phyloP scores from a whole-genome alignment of 53 echinoderm and acorn worm genomes.

The Patiria pectinifera region DNA sequence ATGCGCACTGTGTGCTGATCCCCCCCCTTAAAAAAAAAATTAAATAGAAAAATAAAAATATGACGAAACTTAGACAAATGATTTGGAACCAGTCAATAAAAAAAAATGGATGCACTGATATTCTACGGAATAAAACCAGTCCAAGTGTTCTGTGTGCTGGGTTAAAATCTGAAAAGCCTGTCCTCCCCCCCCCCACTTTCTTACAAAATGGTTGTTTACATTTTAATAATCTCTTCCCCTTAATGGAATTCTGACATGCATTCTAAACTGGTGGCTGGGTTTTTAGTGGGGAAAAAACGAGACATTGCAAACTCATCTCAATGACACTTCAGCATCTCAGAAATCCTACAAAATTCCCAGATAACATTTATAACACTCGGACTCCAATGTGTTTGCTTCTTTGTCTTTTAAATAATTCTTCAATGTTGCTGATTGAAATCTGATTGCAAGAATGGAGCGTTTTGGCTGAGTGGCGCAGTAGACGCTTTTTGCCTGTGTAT shows the following conservation, averaged over 20 bases:
- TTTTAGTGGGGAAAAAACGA: background rate
- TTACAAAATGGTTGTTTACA: conserved; percentile 24
- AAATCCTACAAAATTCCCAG: background rate
- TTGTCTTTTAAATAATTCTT: background rate
- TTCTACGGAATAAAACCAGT: too few species aligned
- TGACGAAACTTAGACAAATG: background rate
- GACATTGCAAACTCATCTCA: background rate
- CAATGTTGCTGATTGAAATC: background rate
- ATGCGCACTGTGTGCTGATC: background rate
- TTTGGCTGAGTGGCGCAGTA: too few species aligned
- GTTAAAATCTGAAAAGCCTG: too few species aligned
- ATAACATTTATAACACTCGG: conserved; percentile 19
- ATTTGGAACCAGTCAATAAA: background rate
- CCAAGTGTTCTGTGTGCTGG: too few species aligned
- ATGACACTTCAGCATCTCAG: conserved; percentile 5
- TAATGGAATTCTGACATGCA: background rate
- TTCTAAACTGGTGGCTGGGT: background rate
- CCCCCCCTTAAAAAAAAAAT: too few species aligned
- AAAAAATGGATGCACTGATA: background rate
- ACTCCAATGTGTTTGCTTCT: background rate
- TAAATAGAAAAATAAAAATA: background rate
- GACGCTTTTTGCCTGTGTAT: background rate
- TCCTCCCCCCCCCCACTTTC: too few species aligned
- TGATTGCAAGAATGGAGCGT: background rate
- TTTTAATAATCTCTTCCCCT: conserved; percentile 23